phyloP scores from a whole-genome alignment of 1,140 invertebrate species.

The Pseudomyrmex cubaensis region DNA sequence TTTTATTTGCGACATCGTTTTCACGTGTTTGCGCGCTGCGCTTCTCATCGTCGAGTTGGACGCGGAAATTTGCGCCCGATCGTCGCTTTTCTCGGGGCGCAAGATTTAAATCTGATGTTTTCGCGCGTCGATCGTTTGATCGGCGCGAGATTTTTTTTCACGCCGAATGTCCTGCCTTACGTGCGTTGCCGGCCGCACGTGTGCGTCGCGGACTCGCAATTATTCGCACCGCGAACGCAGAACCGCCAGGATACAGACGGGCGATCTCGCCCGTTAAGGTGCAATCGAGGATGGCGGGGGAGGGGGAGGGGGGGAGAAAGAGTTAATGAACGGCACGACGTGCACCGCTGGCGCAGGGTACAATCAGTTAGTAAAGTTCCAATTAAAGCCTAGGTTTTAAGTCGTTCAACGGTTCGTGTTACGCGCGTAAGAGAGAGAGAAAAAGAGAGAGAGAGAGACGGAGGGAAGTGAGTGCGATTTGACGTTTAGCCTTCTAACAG shows the following conservation, averaged over 20 bases:
- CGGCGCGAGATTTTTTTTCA: background rate
- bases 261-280: conserved; percentile 67
- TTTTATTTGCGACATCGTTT: no score
- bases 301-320: background rate
- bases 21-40: no score
- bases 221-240: conserved; percentile 64
- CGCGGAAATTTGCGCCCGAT: conserved; percentile 10
- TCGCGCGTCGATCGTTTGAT: background rate
- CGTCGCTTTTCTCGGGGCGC: background rate
- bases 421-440: background rate
- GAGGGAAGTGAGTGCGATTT: conserved; percentile 14
- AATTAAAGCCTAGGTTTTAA: conserved; percentile 77
- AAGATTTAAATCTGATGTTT: background rate
- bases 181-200: conserved; percentile 26
- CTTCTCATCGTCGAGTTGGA: no score
- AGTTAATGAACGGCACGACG: conserved; percentile 74
- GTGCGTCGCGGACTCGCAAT: conserved; percentile 56
- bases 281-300: conserved; percentile 58
- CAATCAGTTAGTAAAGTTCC: conserved; percentile 83
- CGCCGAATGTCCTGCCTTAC: conserved; percentile 29
- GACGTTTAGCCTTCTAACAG: conserved; percentile 38
- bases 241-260: conserved; percentile 56
- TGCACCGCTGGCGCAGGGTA: conserved; percentile 82
- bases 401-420: conserved; percentile 58
- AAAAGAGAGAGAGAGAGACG: conserved; percentile 24